Percentiles rank a stretch among this genome's conserved stretches.
Conservation (phyloP, 2,888 invertebrate genomes). For the Polydrusus pterygomalis region DNA sequence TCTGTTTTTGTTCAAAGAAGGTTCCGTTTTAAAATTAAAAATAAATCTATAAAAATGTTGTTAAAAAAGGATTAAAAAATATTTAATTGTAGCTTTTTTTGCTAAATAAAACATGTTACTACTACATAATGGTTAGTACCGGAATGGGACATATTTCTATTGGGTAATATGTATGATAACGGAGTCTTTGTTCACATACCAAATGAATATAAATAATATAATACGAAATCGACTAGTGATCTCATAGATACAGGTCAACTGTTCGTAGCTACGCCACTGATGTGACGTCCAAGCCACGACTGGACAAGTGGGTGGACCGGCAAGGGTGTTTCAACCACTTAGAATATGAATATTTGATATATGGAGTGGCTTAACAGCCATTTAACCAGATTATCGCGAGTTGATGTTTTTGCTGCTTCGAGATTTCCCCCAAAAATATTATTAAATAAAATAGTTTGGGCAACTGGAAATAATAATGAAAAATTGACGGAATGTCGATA, state of each 20-base stretch:
- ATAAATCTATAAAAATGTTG: no score
- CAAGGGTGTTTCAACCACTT: slow-evolving; percentile 62
- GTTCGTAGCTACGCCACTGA: slow-evolving; percentile 28
- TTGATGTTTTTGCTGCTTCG: slow-evolving; percentile 43
- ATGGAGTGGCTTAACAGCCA: slow-evolving; percentile 63
- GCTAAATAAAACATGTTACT: no score
- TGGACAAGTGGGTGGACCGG: slow-evolving; percentile 28
- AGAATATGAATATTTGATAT: slow-evolving; percentile 68
- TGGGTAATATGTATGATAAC: no score
- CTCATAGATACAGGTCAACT: not conserved
- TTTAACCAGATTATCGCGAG: slow-evolving; percentile 64
- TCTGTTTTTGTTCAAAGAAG: no score
- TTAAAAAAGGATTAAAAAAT: no score
- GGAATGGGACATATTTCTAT: no score
- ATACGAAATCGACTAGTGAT: no score
- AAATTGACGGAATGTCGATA: not conserved
- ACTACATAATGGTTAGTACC: no score
- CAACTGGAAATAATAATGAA: not conserved
- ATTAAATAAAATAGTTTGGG: slow-evolving; percentile 3
- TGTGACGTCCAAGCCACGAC: slow-evolving; percentile 28
- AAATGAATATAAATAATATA: no score
- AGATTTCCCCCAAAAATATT: slow-evolving; percentile 6
- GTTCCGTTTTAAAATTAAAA: no score
- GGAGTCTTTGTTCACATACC: no score
- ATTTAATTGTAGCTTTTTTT: no score